A percentile compares a stretch with the other conserved stretches of the same genome.
phyloP scores from a whole-genome alignment of 2,888 invertebrate genomes.

The Pycnomerus fuliginosus region DNA sequence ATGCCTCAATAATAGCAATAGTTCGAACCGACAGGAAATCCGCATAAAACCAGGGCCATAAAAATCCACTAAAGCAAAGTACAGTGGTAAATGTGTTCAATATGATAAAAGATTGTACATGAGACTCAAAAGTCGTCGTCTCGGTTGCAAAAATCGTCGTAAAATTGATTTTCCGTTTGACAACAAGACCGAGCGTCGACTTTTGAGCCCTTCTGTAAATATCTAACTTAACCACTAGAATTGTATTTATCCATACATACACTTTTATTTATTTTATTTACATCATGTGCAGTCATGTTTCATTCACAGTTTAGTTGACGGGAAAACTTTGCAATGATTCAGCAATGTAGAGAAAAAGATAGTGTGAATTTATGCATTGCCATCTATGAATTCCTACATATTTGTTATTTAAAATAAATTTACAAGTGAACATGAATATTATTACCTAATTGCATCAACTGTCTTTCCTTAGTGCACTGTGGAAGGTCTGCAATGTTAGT shows the following conservation, averaged over 20 bases:
- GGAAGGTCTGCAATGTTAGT: no score
- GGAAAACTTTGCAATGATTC: slow-evolving; percentile 32
- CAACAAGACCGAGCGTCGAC: slow-evolving; percentile 17
- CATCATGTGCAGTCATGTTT: slow-evolving; percentile 34
- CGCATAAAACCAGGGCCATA: slow-evolving; percentile 36
- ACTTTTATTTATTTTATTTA: slow-evolving; percentile 39
- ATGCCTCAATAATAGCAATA: slow-evolving; percentile 3
- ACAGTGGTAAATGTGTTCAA: slow-evolving; percentile 40
- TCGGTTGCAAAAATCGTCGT: slow-evolving; percentile 4
- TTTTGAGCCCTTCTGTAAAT: slow-evolving; percentile 37
- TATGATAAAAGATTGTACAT: slow-evolving; percentile 27
- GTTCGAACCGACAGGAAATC: no score
- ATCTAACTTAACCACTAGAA: slow-evolving; percentile 35
- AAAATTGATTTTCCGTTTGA: neutral
- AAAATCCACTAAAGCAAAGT: slow-evolving; percentile 30
- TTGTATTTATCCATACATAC: slow-evolving; percentile 38
- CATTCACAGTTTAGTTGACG: slow-evolving; percentile 35
- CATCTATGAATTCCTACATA: slow-evolving; percentile 41
- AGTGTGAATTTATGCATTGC: slow-evolving; percentile 40
- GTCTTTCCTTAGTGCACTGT: no score
- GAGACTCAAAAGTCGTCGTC: slow-evolving; percentile 18
- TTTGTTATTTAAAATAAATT: slow-evolving; percentile 40
- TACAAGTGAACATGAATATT: no score
- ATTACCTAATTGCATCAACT: no score
- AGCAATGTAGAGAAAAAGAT: slow-evolving; percentile 27